Evolutionary conservation across 2,888 invertebrate genomes (phyloP).

Genomic region (Hecatera dysodea): DNA sequence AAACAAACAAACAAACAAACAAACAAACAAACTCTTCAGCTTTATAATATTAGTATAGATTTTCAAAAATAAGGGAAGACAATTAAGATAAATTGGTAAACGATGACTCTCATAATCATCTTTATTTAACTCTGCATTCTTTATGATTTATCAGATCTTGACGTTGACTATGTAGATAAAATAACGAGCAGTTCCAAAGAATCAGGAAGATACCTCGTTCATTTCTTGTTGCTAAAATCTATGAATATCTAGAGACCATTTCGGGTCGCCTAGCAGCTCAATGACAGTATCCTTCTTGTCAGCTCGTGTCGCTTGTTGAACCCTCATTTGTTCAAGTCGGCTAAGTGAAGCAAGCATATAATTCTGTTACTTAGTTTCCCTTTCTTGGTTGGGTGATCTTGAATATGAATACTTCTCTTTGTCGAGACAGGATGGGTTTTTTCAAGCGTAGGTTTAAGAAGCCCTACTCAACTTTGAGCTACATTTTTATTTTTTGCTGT

Average conservation of each 20-base stretch:
- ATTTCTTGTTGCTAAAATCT: conserved; percentile 1
- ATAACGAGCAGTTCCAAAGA: too few species aligned
- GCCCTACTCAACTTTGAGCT: too few species aligned
- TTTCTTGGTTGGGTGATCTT: neutral
- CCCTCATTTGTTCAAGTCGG: conserved; percentile 18
- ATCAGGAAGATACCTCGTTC: neutral
- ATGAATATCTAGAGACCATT: neutral
- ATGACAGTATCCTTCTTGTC: neutral
- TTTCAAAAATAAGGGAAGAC: too few species aligned
- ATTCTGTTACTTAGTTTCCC: conserved; percentile 1
- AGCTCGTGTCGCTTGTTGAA: conserved; percentile 1
- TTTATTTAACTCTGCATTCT: too few species aligned
- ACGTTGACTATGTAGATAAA: too few species aligned
- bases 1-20: too few species aligned
- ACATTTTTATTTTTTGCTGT: too few species aligned
- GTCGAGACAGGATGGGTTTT: neutral
- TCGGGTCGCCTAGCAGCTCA: conserved; percentile 12
- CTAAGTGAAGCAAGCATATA: conserved; percentile 8
- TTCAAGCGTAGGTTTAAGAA: neutral
- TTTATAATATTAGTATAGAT: too few species aligned
- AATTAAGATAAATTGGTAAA: too few species aligned
- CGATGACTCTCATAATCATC: too few species aligned
- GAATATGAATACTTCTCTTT: neutral
- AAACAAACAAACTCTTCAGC: too few species aligned
- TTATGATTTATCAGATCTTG: too few species aligned